phyloP scores from a whole-genome alignment of 1,140 invertebrate genomes.

The Aplysia californica region DNA sequence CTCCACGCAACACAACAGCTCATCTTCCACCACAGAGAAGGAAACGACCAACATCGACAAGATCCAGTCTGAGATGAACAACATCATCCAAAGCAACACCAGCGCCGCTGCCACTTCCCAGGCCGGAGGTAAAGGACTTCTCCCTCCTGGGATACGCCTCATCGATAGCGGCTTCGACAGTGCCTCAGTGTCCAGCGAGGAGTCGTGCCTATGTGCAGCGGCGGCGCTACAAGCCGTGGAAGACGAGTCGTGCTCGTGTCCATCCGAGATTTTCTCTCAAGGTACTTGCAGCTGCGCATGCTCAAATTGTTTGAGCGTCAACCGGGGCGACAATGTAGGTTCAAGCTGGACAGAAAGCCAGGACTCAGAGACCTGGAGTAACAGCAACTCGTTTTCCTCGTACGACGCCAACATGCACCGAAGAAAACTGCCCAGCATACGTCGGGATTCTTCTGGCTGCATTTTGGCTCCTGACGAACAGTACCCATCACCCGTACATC shows the following conservation, averaged over 20 bases:
- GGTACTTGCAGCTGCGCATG: slow-evolving; percentile 37
- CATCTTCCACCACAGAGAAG: neutral
- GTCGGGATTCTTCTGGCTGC: neutral
- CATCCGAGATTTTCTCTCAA: slow-evolving; percentile 21
- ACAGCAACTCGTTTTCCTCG: slow-evolving; percentile 41
- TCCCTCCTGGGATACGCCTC: slow-evolving; percentile 29
- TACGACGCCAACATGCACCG: slow-evolving; percentile 34
- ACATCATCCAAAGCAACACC: slow-evolving; percentile 25
- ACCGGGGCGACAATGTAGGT: slow-evolving; percentile 21
- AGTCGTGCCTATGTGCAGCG: slow-evolving; percentile 35
- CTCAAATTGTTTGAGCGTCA: slow-evolving; percentile 33
- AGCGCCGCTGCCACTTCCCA: too few species aligned
- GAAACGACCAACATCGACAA: slow-evolving; percentile 25
- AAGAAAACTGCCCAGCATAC: slow-evolving; percentile 20
- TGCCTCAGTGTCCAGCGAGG: slow-evolving; percentile 51
- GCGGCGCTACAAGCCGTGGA: slow-evolving; percentile 29
- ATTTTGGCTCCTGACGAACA: slow-evolving; percentile 29
- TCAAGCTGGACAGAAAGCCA: slow-evolving; percentile 32
- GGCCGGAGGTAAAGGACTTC: neutral
- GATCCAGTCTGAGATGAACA: slow-evolving; percentile 40
- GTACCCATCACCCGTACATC: slow-evolving; percentile 13
- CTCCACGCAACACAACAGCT: neutral
- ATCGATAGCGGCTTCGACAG: slow-evolving; percentile 62
- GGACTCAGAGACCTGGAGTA: slow-evolving; percentile 34
- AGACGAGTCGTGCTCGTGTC: slow-evolving; percentile 29